Evolutionary conservation across 2,888 invertebrate genomes (phyloP), one percentile per base, ranked within the genome.

Genomic region (Xanthorhoe spadicearia): DNA sequence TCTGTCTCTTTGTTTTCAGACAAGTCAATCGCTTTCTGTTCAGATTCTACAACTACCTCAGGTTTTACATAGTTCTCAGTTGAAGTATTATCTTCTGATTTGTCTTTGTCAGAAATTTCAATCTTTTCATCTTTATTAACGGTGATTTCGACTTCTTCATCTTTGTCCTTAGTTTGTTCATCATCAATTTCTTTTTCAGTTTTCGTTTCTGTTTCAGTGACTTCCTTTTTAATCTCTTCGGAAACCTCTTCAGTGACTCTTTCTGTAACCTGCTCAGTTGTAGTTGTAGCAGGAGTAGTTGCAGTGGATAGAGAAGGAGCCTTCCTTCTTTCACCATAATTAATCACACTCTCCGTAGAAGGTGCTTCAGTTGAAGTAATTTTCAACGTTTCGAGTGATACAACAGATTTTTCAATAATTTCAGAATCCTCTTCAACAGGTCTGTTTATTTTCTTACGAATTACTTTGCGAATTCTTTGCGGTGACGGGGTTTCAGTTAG

Each of bases 291-390:
- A 49, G 68, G 28, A 51, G 55, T 19, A 35, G 68, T 66, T 64
- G 23, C 65, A 70, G 18, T 57, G 18, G 17, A 66, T 9, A 81
- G 72, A 49, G 65, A 61, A 3, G 59, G 28, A 13, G 74, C 58
- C 64, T 73, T 72, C 23, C 78, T 75, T 48, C 84, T 89, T 75
- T 92, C 92, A n/a, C 92, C 92, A 72, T 92, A 92, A 74, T 91
- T 92, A 23, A 83, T 74, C 19, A 81, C 69, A 63, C 76, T 67
- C 74, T 84, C 81, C 35, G 83, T 82, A n/a, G 79, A 78, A 35
- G 78, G 71, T 32, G 82, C 79, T 58, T 76, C 80, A 6, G 79
- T 77, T 4, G 77, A 78, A 7, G 72, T 72, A 46, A 72, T 52
- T 67, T 71, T 74, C 1, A 73, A 68, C 56, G 77, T 68, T 54